Conservation (phyloP, 1,140 invertebrate genomes). For the Diachasmimorpha longicaudata region DNA sequence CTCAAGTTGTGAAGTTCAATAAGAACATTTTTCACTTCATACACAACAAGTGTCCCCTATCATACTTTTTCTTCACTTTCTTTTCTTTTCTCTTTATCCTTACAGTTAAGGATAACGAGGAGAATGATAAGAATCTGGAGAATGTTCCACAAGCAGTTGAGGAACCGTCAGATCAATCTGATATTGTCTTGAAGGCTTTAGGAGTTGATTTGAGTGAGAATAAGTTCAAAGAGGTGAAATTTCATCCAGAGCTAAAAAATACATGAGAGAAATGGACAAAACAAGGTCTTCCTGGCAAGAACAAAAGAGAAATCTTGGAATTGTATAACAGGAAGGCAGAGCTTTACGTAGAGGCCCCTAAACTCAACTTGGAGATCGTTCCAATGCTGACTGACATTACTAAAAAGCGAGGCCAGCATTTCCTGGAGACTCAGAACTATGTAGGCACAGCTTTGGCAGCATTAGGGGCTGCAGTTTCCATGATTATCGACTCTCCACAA, state of each 20-base stretch:
- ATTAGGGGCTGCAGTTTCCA: conserved; percentile 17
- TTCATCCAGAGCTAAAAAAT: neutral
- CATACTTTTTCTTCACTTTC: neutral
- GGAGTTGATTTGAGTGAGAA: neutral
- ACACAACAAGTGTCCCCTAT: conserved; percentile 17
- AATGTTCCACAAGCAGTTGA: too few species aligned
- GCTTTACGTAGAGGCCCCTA: conserved; percentile 27
- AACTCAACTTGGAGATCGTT: conserved; percentile 24
- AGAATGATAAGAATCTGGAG: too few species aligned
- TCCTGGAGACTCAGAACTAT: conserved; percentile 23
- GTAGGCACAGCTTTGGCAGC: conserved; percentile 23
- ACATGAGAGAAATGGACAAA: conserved; percentile 30
- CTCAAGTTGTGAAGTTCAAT: conserved; percentile 3
- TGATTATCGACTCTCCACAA: conserved; percentile 22
- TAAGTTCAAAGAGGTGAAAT: neutral
- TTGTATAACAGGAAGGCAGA: conserved; percentile 20
- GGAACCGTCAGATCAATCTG: neutral
- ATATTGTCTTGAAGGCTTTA: neutral
- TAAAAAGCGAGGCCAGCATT: conserved; percentile 28
- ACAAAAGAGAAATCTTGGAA: conserved; percentile 32
- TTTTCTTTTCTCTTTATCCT: neutral
- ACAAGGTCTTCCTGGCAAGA: conserved; percentile 32
- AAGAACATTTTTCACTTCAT: conserved; percentile 6
- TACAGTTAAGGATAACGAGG: too few species aligned
- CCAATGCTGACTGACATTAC: conserved; percentile 20